These are phyloP conservation scores for Eulemur rufifrons DNA, from an alignment of 2,113 vertebrate genomes.

Conservation along the genomic window DNA sequence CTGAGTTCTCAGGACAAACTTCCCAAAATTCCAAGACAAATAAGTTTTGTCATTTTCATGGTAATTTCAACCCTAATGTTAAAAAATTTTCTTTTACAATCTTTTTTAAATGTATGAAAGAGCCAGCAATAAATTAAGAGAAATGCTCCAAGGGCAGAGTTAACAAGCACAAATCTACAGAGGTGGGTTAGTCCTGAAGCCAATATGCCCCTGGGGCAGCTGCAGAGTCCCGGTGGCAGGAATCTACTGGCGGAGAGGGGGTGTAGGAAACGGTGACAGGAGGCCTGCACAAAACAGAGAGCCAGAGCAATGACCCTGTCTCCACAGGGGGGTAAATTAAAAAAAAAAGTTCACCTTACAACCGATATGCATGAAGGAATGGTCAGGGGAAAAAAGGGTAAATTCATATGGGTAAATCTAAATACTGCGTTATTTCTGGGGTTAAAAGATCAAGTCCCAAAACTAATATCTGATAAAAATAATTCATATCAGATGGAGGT, in stretches of 20 bases:
- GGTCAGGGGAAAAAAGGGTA: background rate
- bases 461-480: background rate
- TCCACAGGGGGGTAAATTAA: background rate
- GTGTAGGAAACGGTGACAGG: background rate
- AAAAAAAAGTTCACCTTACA: background rate
- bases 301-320: background rate
- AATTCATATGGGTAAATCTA: background rate
- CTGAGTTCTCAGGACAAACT: constrained; percentile 23
- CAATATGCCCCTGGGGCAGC: background rate
- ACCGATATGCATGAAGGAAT: background rate
- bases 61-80: background rate
- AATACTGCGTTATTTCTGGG: background rate
- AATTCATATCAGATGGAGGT: background rate
- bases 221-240: background rate
- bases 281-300: background rate
- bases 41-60: background rate
- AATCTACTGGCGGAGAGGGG: background rate
- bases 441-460: background rate
- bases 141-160: background rate
- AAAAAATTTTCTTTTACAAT: background rate
- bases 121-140: background rate
- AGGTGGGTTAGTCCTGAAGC: background rate
- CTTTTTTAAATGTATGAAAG: background rate
- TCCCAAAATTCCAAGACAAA: constrained; percentile 2
- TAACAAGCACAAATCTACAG: background rate